phyloP scores from a whole-genome alignment of 2,888 invertebrate genomes.

The Acrobasis repandana region DNA sequence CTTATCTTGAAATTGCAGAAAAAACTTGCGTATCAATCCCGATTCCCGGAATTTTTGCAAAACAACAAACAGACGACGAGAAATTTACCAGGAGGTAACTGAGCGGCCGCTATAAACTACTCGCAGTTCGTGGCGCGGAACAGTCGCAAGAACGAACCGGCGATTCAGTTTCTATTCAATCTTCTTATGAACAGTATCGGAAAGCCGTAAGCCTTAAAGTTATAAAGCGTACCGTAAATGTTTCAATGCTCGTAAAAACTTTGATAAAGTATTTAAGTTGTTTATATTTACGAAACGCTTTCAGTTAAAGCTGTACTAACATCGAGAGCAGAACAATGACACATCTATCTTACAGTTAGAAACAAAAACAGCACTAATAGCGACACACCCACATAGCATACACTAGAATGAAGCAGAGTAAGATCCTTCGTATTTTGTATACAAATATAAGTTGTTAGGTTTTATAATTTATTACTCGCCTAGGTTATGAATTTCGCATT shows the following conservation, averaged over 20 bases:
- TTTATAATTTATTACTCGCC: background rate
- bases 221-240: conserved; percentile 19
- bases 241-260: background rate
- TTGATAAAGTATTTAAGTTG: background rate
- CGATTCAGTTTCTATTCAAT: conserved; percentile 26
- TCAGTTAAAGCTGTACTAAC: background rate
- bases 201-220: background rate
- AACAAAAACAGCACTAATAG: conserved; percentile 9
- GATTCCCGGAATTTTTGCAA: conserved; percentile 8
- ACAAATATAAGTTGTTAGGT: background rate
- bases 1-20: conserved; percentile 10
- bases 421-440: background rate
- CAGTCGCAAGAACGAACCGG: conserved; percentile 24
- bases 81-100: conserved; percentile 24
- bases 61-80: conserved; percentile 23
- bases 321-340: background rate
- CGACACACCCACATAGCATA: conserved; percentile 4
- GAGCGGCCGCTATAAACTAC: conserved; percentile 25
- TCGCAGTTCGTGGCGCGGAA: conserved; percentile 18
- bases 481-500: too few species aligned
- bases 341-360: background rate
- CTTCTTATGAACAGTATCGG: conserved; percentile 25
- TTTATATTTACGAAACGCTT: background rate
- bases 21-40: conserved; percentile 9
- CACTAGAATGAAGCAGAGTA: conserved; percentile 2